These are phyloP conservation scores for Tachina fera DNA, from an alignment of 2,888 invertebrate genomes.

Conservation along the genomic window DNA sequence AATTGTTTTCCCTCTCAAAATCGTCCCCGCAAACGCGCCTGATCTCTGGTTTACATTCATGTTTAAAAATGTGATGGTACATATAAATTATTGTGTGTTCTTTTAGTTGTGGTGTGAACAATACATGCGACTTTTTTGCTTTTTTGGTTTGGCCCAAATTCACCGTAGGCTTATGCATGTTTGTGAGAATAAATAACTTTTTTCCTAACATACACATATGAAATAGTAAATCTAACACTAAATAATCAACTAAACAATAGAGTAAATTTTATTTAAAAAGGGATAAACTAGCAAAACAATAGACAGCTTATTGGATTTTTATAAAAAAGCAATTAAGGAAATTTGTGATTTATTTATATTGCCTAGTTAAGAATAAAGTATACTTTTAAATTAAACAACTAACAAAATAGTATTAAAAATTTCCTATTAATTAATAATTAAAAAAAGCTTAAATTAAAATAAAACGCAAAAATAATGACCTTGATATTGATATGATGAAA, in stretches of 20 bases:
- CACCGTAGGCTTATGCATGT: constrained; percentile 38
- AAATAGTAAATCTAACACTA: constrained; percentile 64
- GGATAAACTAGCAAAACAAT: constrained; percentile 46
- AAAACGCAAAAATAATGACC: no score
- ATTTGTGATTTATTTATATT: constrained; percentile 26
- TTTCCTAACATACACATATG: constrained; percentile 27
- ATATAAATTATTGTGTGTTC: constrained; percentile 55
- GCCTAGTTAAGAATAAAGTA: background rate
- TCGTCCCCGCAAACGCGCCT: background rate
- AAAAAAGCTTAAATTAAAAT: no score
- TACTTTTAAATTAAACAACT: background rate
- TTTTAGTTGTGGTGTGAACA: constrained; percentile 48
- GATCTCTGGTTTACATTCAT: background rate
- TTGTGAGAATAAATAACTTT: constrained; percentile 20
- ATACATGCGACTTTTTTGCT: constrained; percentile 35
- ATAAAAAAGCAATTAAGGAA: constrained; percentile 8
- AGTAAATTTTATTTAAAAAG: constrained; percentile 47
- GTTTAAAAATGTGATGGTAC: constrained; percentile 23
- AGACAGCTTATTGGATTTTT: constrained; percentile 39
- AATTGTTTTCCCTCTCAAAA: constrained; percentile 11
- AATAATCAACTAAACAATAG: constrained; percentile 67
- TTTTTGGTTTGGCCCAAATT: constrained; percentile 47
- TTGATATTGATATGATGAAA: no score
- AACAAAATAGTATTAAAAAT: background rate
- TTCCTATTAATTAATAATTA: no score